Evolutionary conservation across 2,797 vertebrate genomes (phyloP).

Genomic region (Coreius guichenoti): DNA sequence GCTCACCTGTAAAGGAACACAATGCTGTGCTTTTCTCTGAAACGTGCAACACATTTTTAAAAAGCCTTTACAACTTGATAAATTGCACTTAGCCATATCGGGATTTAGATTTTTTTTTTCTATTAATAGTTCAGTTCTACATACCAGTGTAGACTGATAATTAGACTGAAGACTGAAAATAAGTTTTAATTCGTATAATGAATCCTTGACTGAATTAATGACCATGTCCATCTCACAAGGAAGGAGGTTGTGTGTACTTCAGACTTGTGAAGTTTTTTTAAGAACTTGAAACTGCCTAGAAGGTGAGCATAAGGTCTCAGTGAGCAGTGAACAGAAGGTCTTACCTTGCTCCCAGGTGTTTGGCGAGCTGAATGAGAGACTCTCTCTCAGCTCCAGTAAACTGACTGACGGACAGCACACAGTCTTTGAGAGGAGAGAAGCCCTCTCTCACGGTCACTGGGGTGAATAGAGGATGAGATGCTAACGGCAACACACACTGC

Average conservation of each 20-base stretch:
- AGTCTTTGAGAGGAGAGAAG: conserved; percentile 81
- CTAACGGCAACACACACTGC: conserved; percentile 82
- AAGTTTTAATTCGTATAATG: neutral
- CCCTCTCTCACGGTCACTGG: conserved; percentile 87
- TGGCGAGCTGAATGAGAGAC: conserved; percentile 88
- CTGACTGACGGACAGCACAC: conserved; percentile 95
- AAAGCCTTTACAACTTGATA: neutral
- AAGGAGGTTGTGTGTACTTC: neutral
- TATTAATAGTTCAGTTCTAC: neutral
- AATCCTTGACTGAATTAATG: neutral
- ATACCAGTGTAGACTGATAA: neutral
- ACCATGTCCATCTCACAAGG: neutral
- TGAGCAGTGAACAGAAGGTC: conserved; percentile 17
- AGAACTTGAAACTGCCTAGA: neutral
- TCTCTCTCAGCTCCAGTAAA: conserved; percentile 93
- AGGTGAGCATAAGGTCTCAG: neutral
- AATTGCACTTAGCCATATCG: neutral
- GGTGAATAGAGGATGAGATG: conserved; percentile 88
- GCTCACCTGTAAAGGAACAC: neutral
- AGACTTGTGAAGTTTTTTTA: neutral
- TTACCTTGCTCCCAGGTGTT: conserved; percentile 90
- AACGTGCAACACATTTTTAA: neutral
- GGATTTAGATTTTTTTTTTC: neutral
- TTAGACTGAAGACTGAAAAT: too few relatives aligned
- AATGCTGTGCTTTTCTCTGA: neutral